Evolutionary conservation across 2,888 invertebrate species (phyloP).

Genomic region (Lithophane leautieri): DNA sequence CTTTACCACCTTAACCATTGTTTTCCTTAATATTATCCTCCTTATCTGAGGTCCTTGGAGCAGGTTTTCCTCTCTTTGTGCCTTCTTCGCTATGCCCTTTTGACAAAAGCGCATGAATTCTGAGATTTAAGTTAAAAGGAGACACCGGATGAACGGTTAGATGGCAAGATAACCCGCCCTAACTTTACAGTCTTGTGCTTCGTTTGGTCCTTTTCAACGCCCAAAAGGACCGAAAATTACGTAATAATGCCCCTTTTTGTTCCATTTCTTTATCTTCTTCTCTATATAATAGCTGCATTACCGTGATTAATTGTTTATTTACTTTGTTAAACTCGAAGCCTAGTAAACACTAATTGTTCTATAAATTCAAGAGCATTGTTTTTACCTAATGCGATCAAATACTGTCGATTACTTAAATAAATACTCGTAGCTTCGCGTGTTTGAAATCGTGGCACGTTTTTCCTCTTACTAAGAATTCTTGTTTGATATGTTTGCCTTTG

Average conservation of each 20-base stretch:
- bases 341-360: constrained; percentile 4
- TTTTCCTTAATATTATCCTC: not conserved
- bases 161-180: constrained; percentile 12
- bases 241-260: not conserved
- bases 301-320: not conserved
- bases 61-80: constrained; percentile 24
- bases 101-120: constrained; percentile 40
- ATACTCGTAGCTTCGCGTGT: constrained; percentile 42
- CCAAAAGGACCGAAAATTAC: not conserved
- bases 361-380: constrained; percentile 37
- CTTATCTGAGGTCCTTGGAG: constrained; percentile 24
- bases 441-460: constrained; percentile 64
- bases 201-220: not conserved
- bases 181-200: constrained; percentile 17
- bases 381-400: constrained; percentile 32
- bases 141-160: constrained; percentile 2
- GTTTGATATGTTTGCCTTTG: constrained; percentile 59
- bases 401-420: constrained; percentile 41
- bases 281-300: not conserved
- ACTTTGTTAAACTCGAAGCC: not conserved
- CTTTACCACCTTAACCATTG: constrained; percentile 6
- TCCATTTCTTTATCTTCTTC: not conserved
- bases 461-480: constrained; percentile 59
- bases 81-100: constrained; percentile 22
- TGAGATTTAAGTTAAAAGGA: constrained; percentile 25